phyloP scores from a whole-genome alignment of 2,113 vertebrate genomes.

The Anthoscopus minutus region DNA sequence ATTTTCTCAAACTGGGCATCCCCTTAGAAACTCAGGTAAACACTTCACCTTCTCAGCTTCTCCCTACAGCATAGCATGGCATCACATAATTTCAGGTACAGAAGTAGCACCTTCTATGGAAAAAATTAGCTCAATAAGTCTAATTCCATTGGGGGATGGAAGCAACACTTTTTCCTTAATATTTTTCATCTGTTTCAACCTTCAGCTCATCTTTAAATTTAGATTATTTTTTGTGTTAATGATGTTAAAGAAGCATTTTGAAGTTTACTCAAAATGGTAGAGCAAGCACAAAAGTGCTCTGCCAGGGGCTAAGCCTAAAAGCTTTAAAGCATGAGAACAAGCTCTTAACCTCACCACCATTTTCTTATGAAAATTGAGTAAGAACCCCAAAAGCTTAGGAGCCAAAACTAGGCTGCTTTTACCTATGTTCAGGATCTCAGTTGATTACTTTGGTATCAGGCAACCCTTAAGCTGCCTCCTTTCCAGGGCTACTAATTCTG shows the following conservation, averaged over 20 bases:
- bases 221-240: neutral
- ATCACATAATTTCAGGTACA: neutral
- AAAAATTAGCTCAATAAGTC: neutral
- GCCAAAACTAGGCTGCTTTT: neutral
- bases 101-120: neutral
- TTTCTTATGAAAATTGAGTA: neutral
- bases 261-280: neutral
- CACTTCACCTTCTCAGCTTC: neutral
- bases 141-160: fast-evolving
- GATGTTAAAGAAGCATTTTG: neutral
- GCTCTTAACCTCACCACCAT: neutral
- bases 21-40: neutral
- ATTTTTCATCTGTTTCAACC: neutral
- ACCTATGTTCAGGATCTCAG: neutral
- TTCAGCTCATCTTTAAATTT: neutral
- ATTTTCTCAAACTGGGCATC: neutral
- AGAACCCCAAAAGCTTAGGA: neutral
- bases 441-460: fast-evolving
- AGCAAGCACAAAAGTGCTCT: neutral
- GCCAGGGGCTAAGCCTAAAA: neutral
- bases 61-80: fast-evolving
- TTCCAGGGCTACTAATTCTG: fast-evolving
- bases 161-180: neutral
- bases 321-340: neutral
- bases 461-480: neutral